Evolutionary conservation across 2,113 vertebrate genomes (phyloP), one percentile per base, ranked within the genome.

Genomic region (Sapayoa aenigma): DNA sequence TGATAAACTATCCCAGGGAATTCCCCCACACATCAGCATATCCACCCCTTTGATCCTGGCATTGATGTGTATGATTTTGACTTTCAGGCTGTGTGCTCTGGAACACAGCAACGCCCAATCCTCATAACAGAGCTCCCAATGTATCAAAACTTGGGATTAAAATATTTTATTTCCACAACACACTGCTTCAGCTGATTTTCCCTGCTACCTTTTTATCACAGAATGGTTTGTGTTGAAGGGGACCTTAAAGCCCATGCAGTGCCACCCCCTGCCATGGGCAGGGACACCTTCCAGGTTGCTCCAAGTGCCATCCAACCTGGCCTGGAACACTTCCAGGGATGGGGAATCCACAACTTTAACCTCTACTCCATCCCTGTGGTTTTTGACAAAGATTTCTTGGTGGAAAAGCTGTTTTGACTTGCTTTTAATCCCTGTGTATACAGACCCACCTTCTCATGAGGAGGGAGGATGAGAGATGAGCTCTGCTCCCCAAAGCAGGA

Each of bases 1-100:
- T 68, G 3, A 63, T 27, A 56, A 62, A 23, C 9, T 56, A 8
- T 16, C 67, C 66, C 13, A n/a, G 9, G 49, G 35, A 90, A 41
- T 59, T 53, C 69, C 41, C 19, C 35, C 13, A 31, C 12, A 16
- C 2, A 47, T 19, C 41, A 55, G 67, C n/a, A 33, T 11, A 31
- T 13, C 31, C 62, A 39, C 17, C 4, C 8, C 1, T 0, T 8
- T 39, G n/a, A 83, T 33, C 58, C 37, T 27, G 6, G 49, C n/a
- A 63, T 24, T 1, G 0, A 52, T 18, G 44, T 1, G 18, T 10
- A 5, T 0, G 9, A 28, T 19, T 84, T 79, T 50, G 24, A 35
- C 22, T 56, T 27, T 37, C 55, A 46, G 25, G 35, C 39, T 42
- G 15, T 31, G 35, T 1, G 11, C 9, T 39, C 9, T 22, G 0